Evolutionary conservation across 2,113 vertebrate genomes (phyloP), one percentile per base, ranked within the genome.

Genomic region (Gnathonemus longibarbis): DNA sequence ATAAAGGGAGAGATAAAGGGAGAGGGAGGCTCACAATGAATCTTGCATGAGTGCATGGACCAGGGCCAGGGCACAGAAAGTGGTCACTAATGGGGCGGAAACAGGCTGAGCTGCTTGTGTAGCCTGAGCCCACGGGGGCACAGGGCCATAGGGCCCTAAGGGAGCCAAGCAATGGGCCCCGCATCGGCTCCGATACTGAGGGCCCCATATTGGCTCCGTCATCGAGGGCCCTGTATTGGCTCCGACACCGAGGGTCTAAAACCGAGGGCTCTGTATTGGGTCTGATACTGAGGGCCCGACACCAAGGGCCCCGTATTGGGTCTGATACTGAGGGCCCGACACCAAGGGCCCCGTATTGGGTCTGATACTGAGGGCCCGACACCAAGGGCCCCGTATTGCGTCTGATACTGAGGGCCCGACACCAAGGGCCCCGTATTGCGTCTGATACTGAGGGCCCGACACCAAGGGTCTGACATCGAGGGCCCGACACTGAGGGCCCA

Each of bases 21-120:
- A 50, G 49, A 9, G 10, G n/a, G 31, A 46, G 87, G 27, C 89
- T 42, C 66, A 92, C 85, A 90, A 94, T 94, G 92, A 6, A 91
- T 93, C 91, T 91, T 48, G 88, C 92, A 15, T 89, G 92, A 92
- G 89, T 90, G 89, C 89, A 90, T 91, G 91, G 91, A 6, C 88
- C 50, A 5, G 35, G 85, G 62, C 58, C 89, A 89, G 89, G 90
- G 90, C 84, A 87, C 90, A 70, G 45, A 89, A 90, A 89, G n/a
- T 88, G 62, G 90, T 11, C 84, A 83, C 58, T 90, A 92, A 92
- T 85, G 90, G 88, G 2, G 56, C 3, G 24, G 89, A 88, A 92
- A 94, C 91, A 94, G 93, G 92, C 87, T 62, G 90, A 90, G 84
- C 21, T 35, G 84, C 62, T 88, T 88, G 31, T 84, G 50, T 84